Percentiles rank a stretch among this genome's conserved stretches.
These are phyloP conservation scores for Scartelaos histophorus DNA, from an alignment of 2,113 vertebrate genomes.

Conservation along the genomic window DNA sequence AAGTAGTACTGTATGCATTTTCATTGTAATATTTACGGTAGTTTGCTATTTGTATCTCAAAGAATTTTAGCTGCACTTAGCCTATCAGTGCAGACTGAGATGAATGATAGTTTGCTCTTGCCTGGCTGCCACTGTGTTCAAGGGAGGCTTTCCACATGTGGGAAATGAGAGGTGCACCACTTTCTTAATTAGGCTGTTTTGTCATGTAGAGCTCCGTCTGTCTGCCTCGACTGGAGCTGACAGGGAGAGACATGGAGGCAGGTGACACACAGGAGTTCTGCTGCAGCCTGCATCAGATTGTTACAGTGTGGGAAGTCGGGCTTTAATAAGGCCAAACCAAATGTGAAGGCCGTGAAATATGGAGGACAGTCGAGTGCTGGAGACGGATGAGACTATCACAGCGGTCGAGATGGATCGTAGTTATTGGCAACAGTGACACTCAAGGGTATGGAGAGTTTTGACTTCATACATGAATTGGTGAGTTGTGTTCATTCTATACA, in stretches of 20 bases:
- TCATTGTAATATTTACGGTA: not conserved
- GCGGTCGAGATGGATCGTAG: not conserved
- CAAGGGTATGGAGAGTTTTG: not conserved
- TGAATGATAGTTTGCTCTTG: conserved; percentile 42
- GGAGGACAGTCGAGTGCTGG: conserved; percentile 15
- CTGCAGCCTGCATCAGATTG: conserved; percentile 43
- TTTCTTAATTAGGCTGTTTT: conserved; percentile 72
- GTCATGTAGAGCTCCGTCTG: conserved; percentile 65
- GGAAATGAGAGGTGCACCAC: conserved; percentile 63
- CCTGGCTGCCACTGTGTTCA: conserved; percentile 36
- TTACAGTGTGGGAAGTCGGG: conserved; percentile 34
- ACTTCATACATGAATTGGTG: not conserved
- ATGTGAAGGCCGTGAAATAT: conserved; percentile 36
- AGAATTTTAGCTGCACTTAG: conserved; percentile 14
- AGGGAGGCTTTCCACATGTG: conserved; percentile 48
- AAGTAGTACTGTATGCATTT: not conserved
- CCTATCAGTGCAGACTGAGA: conserved; percentile 35
- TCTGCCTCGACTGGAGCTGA: conserved; percentile 51
- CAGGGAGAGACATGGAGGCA: conserved; percentile 15
- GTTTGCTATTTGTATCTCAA: too few species aligned
- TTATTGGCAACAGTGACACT: not conserved
- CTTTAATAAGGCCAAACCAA: conserved; percentile 40
- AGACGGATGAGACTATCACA: conserved; percentile 30
- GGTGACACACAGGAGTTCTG: conserved; percentile 13
- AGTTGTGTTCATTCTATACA: too few species aligned